Base-by-base conservation (phyloP, 1,140 invertebrate species). In the Cotesia typhae region DNA sequence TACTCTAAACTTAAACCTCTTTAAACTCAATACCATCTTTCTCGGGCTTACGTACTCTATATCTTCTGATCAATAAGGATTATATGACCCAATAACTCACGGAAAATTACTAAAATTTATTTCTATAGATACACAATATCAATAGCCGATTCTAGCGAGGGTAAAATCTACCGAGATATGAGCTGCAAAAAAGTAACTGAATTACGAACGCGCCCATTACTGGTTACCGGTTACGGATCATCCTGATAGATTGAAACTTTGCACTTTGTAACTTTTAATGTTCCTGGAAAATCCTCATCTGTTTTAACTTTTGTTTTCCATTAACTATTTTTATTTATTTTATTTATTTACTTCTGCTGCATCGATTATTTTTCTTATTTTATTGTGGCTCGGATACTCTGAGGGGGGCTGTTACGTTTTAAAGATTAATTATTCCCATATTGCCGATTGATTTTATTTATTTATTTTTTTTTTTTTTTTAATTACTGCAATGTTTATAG, bases 201-300 rank as follows among this genome's bases (percentile, higher is more conserved):
- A 61, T 61, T 61, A 61, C 20, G 60, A 14, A 61, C 35, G 35
- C 6, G 9, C 17, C 35, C 60, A 20, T 37, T 35, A 35, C 55
- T 28, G 12, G 14, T 53, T 20, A 20, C 57, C 17, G 7, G 57
- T 59, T 59, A 20, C 12, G 57, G 60, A 61, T 61, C 20, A 61
- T 61, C 60, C 60, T 61, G 10, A 35, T 35, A 61, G 60, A 61
- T 47, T 47, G 1, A 47, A 61, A 61, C 60, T 61, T 61, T 61
- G 60, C 35, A 61, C 60, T 61, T 61, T 20, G 20, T 35, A 61
- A 61, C 60, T 61, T 37, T 61, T 61, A 61, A 61, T 61, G 60
- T 35, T 61, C 7, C 35, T 20, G 17, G 17, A 20, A 61, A 61
- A 61, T 12, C 35, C 60, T 28, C 35, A 61, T 61, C 20, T 6